Base-by-base conservation (phyloP, 2,113 vertebrate species). In the Naja naja region DNA sequence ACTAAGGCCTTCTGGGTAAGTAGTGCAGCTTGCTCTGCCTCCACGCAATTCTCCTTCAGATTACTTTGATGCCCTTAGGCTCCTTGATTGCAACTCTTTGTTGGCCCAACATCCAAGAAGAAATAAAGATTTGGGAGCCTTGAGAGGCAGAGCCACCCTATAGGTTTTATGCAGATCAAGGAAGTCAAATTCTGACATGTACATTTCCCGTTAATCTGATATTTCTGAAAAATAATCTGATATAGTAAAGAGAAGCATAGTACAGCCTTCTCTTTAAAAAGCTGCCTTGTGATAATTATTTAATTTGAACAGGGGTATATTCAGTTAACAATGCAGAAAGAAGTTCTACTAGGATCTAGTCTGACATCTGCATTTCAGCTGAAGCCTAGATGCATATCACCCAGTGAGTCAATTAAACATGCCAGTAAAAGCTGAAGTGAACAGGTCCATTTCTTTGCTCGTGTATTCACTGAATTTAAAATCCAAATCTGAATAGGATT, bases 1-100 rank as follows among this genome's bases (percentile, higher is more conserved):
- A n/a, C 91, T 85, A 25, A 85, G n/a, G 69, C 53, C 56, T 93
- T 93, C 88, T 90, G 88, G 53, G 69, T 89, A 60, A 89, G 34
- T 58, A 39, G 53, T 11, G 20, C 22, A 39, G 45, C 8, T 47
- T 60, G 20, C n/a, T 39, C 23, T 89, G 64, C 30, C 88, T 43
- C 49, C 69, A 7, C 14, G 4, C 25, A 47, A 85, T 91, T 87
- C 30, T 87, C 30, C 30, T 60, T 34, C 55, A 60, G 85, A 91
- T 87, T 60, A 87, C 81, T 58, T 58, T 39, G 25, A 60, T 92
- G 60, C 25, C 22, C 22, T 64, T 39, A 64, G 27, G 23, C 52
- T 23, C n/a, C 20, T n/a, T 53, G 45, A n/a, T 2, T 6, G 18
- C 30, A 60, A 23, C 55, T 52, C 3, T 54, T 87, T 20, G 81